Evolutionary conservation across 2,888 invertebrate species (phyloP).

Genomic region (Hypselothyrea guttata): DNA sequence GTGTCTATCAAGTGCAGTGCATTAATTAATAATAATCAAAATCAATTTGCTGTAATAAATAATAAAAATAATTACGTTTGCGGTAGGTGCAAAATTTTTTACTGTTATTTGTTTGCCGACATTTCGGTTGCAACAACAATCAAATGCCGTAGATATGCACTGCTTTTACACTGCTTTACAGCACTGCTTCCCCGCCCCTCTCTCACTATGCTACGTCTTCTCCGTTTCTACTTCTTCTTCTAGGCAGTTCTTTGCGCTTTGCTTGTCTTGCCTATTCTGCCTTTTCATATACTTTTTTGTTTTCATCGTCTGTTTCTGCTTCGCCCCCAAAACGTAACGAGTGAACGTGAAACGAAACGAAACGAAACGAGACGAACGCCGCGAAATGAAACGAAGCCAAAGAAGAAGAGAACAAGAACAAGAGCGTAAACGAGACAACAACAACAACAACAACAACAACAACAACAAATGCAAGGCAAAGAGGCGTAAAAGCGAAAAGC

Average conservation of each 20-base stretch:
- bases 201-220: too few relatives aligned
- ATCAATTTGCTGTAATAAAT: constrained; percentile 29
- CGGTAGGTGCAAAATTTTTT: constrained; percentile 40
- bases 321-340: constrained; percentile 21
- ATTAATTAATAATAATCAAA: constrained; percentile 26
- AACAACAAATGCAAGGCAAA: constrained; percentile 30
- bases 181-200: constrained; percentile 2
- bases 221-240: constrained; percentile 5
- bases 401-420: constrained; percentile 30
- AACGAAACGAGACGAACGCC: constrained; percentile 4
- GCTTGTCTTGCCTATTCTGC: constrained; percentile 46
- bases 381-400: constrained; percentile 33
- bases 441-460: too few relatives aligned
- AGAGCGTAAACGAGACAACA: constrained; percentile 26
- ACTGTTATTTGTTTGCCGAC: neutral
- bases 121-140: neutral
- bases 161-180: neutral
- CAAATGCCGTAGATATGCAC: constrained; percentile 6
- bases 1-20: constrained; percentile 15
- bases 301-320: constrained; percentile 69
- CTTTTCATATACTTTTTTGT: constrained; percentile 67
- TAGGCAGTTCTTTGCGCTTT: constrained; percentile 20
- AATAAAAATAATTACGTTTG: constrained; percentile 27
- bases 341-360: constrained; percentile 18
- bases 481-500: constrained; percentile 30